phyloP scores from a whole-genome alignment of 2,113 vertebrate genomes.

The Etia nguti region DNA sequence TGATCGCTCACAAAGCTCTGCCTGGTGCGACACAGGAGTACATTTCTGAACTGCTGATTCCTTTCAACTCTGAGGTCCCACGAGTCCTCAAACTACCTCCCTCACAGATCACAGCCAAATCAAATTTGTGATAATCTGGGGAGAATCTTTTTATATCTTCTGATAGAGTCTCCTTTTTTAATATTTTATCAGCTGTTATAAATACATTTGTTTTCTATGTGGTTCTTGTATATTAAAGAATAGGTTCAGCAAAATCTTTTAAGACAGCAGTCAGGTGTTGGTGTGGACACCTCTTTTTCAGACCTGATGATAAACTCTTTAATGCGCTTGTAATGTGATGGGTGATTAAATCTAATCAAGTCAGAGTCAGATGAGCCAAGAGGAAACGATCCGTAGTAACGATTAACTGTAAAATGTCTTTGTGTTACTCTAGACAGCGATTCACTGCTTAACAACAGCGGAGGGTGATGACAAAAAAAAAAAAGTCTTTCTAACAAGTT shows the following conservation, averaged over 20 bases:
- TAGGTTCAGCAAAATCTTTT: not conserved
- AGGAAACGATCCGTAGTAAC: not conserved
- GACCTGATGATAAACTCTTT: not conserved
- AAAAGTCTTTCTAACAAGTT: not conserved
- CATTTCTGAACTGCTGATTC: constrained; percentile 27
- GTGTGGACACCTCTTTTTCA: not conserved
- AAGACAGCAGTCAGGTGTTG: not conserved
- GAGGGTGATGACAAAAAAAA: not conserved
- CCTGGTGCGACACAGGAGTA: not conserved
- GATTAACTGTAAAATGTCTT: not conserved
- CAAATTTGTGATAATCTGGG: not conserved
- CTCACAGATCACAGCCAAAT: not conserved
- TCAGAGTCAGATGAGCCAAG: not conserved
- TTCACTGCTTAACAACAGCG: not conserved
- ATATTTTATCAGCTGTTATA: not conserved
- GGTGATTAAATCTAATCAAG: not conserved
- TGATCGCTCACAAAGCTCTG: not conserved
- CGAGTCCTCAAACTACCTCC: not conserved
- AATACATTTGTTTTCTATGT: not conserved
- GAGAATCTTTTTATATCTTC: not conserved
- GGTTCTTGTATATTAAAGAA: not conserved
- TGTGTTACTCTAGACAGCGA: not conserved
- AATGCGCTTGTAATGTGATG: not conserved
- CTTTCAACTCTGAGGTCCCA: not conserved
- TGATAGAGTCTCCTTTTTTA: not conserved